Evolutionary conservation across 1,140 invertebrate genomes (phyloP), one percentile per base, ranked within the genome.

Genomic region (Drosophila miranda): DNA sequence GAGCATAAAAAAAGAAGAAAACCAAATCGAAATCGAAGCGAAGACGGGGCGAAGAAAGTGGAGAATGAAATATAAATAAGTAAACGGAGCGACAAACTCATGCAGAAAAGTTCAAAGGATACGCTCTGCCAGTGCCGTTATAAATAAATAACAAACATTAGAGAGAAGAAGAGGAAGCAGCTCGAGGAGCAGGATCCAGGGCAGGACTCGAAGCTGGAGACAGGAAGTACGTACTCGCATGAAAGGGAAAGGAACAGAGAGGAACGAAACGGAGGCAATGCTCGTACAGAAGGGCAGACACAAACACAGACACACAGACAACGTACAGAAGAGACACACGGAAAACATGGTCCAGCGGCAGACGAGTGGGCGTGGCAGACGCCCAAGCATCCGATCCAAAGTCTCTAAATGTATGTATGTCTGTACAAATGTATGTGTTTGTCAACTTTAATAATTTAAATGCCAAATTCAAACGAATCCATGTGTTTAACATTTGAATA

Each of bases 401-500:
- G 6, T 42, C 9, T 48, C 21, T 16, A 9, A 42, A 30, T 48
- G 23, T 68, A 30, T 45, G 46, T 59, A 21, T 57, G 26, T 21
- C 9, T n/a, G 26, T 48, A 1, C 7, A 21, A 43, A 34, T 52
- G 43, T 49, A 19, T 76, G 26, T 56, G 68, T 75, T 42, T 84
- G 81, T 86, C 74, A 86, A 87, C 81, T 86, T 86, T 87, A 86
- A 86, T 81, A 86, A 86, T 86, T 86, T 86, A 86, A 81, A 81
- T 87, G 81, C 69, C 68, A 70, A 78, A 86, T 87, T 77, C 72
- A 86, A 67, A 84, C 68, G 82, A 84, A 77, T 77, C 78, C 74
- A 68, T 67, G 81, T 86, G 77, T 61, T 84, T 84, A 86, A 84
- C 81, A 81, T 84, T 86, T 86, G 68, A 86, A 62, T 54, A 77